Base-by-base conservation (phyloP, 1,140 invertebrate species). In the Phortica variegata region DNA sequence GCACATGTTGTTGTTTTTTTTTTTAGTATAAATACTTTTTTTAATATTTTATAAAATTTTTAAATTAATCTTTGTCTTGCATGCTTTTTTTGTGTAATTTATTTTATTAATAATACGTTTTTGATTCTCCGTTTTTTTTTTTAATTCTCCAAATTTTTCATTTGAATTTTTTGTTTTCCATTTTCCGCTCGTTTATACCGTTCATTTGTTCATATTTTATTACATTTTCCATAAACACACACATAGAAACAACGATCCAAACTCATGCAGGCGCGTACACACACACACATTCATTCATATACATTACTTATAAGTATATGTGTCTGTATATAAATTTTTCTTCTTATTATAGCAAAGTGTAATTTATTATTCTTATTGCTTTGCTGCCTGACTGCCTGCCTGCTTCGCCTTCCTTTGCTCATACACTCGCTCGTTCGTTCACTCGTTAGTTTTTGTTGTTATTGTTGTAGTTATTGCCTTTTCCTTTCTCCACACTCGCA, bases 321-420 rank as follows among this genome's bases (percentile, higher is more conserved):
- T 58, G 41, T 66, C 47, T 53, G 47, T 54, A 48, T 66, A 68
- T 69, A 63, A 69, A 69, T 69, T 63, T 69, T 68, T 68, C 57
- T 57, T 60, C 63, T 68, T 68, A 68, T 68, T 68, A 68, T 68
- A 69, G 65, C 65, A 68, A 68, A 69, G 65, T 69, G 65, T 69
- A 69, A 69, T 69, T 69, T 69, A 69, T 69, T 69, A 69, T 70
- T 70, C 65, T 70, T 70, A 69, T 70, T 65, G 65, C 65, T 66
- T 41, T 40, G 61, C 62, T 65, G 60, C 47, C 50, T n/a, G 32
- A 50, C 45, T 48, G 41, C 41, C 37, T 21, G 16, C 38, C 32
- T 52, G 31, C 31, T 39, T 16, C 26, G 46, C 32, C 54, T 48
- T 53, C 56, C 66, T 70, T 70, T 57, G 60, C 60, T 65, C 62